A percentile compares a stretch with the other conserved stretches of the same genome.
These are phyloP conservation scores for Notiomystis cincta DNA, from an alignment of 2,113 vertebrate genomes.

Conservation along the genomic window DNA sequence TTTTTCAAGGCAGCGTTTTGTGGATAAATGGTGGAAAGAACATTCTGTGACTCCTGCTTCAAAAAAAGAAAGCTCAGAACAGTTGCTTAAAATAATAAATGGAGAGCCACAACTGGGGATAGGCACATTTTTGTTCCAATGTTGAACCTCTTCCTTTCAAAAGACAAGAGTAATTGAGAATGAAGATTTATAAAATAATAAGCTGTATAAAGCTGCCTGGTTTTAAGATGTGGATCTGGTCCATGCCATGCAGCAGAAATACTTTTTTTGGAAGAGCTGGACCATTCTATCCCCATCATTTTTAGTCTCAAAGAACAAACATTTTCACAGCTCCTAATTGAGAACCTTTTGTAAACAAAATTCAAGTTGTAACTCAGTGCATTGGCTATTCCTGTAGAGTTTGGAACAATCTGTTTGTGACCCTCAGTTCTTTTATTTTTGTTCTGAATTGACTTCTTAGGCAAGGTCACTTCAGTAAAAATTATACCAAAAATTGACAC, in stretches of 20 bases:
- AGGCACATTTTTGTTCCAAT: not conserved
- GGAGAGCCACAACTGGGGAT: not conserved
- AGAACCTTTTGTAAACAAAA: not conserved
- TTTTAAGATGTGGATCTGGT: not conserved
- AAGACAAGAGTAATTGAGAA: not conserved
- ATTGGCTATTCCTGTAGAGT: not conserved
- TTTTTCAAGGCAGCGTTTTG: not conserved
- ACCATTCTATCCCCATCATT: not conserved
- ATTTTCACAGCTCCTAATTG: not conserved
- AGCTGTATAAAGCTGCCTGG: not conserved
- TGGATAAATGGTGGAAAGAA: not conserved
- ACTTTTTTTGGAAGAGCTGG: not conserved
- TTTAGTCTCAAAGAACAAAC: not conserved
- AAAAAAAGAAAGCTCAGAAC: not conserved
- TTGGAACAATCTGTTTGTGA: not conserved
- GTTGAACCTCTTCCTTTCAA: not conserved
- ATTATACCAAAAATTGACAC: not conserved
- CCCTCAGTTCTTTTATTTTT: not conserved
- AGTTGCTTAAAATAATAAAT: not conserved
- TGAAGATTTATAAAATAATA: not conserved
- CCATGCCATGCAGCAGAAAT: not conserved
- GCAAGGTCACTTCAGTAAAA: not conserved
- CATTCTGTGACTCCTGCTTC: not conserved
- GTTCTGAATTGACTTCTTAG: not conserved
- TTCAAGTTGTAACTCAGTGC: not conserved